Percentiles rank a stretch among this genome's conserved stretches.
These are phyloP conservation scores for Carollia perspicillata DNA, from an alignment of 2,113 vertebrate species.

Conservation along the genomic window DNA sequence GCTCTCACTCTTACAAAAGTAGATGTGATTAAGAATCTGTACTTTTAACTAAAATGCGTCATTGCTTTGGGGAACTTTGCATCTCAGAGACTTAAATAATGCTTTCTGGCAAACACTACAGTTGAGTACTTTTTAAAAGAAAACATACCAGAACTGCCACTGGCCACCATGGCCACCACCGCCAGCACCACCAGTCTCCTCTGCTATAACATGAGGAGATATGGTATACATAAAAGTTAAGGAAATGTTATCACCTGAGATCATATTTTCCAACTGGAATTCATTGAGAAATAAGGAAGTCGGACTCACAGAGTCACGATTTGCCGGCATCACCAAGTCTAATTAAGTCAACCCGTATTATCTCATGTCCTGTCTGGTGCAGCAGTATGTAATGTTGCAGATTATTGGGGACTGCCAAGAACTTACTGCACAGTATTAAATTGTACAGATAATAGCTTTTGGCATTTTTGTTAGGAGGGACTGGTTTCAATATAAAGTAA, in stretches of 20 bases:
- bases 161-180: background rate
- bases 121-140: constrained; percentile 62
- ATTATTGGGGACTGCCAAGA: constrained; percentile 55
- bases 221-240: constrained; percentile 33
- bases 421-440: constrained; percentile 58
- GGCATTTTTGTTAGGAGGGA: constrained; percentile 63
- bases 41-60: background rate
- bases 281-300: constrained; percentile 56
- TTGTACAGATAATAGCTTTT: constrained; percentile 64
- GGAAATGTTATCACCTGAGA: constrained; percentile 70
- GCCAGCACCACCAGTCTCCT: background rate
- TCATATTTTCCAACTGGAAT: constrained; percentile 70
- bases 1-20: background rate
- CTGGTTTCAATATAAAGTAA: constrained; percentile 58
- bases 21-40: background rate
- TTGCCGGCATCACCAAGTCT: constrained; percentile 49
- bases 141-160: constrained; percentile 23
- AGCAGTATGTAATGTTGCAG: constrained; percentile 38
- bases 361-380: constrained; percentile 26
- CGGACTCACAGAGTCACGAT: constrained; percentile 32
- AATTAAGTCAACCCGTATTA: constrained; percentile 67
- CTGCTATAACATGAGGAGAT: constrained; percentile 49
- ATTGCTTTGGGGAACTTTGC: background rate
- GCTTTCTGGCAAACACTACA: constrained; percentile 30
- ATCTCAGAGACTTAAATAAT: background rate